A percentile compares a stretch with the other conserved stretches of the same genome.
phyloP scores from a whole-genome alignment of 2,888 invertebrate genomes.

The Cephus runcator region DNA sequence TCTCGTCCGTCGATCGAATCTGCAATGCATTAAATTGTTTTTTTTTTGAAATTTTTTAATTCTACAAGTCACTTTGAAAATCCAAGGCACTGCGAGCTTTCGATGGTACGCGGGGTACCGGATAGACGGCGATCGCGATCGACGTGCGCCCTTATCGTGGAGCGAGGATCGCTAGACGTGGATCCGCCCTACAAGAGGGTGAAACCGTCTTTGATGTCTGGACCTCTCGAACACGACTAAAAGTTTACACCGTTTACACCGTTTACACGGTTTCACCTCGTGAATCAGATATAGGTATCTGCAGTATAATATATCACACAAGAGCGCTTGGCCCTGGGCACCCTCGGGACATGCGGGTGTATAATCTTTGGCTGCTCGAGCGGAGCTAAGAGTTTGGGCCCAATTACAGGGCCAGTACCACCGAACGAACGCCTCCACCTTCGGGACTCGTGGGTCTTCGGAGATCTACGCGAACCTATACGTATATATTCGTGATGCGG shows the following conservation, averaged over 20 bases:
- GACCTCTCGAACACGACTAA: conserved; percentile 7
- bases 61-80: not conserved
- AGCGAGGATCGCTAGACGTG: not conserved
- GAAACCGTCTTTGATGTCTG: conserved; percentile 2
- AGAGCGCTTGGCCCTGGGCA: conserved; percentile 56
- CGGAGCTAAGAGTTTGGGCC: conserved; percentile 62
- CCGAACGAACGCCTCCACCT: conserved; percentile 59
- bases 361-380: conserved; percentile 64
- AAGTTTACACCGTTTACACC: conserved; percentile 41
- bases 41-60: not conserved
- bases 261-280: conserved; percentile 60
- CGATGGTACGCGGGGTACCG: not conserved
- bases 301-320: conserved; percentile 63
- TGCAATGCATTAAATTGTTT: not conserved
- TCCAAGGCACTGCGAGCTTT: not conserved
- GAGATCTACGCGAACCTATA: conserved; percentile 16
- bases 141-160: not conserved
- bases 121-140: not conserved
- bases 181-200: not conserved
- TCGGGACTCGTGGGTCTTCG: conserved; percentile 25
- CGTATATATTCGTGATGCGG: conserved; percentile 29
- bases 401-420: conserved; percentile 66
- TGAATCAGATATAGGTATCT: conserved; percentile 64
- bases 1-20: not conserved
- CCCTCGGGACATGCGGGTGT: conserved; percentile 65